Evolutionary conservation across 2,113 vertebrate species (phyloP), one percentile per base, ranked within the genome.

Genomic region (Psittacula cyanocephala): DNA sequence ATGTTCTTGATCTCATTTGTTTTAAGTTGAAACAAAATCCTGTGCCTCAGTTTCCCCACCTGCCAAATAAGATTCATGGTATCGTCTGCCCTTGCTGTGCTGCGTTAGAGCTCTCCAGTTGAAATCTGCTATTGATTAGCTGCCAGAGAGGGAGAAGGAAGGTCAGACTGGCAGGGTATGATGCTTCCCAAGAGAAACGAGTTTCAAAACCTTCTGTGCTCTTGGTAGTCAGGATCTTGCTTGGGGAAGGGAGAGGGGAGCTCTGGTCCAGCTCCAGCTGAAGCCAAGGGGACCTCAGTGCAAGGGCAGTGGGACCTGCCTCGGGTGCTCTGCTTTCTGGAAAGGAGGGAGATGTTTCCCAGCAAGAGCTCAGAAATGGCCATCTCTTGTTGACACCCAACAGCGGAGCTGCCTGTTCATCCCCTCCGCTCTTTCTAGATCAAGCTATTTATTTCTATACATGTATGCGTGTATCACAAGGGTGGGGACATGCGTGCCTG

Each of bases 361-460:
- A 0, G 3, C 0, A 0, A 29, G 65, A 76, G 57, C 79, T 90
- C 15, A 2, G n/a, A 24, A 68, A 25, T 0, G 2, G 11, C 33
- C 28, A 19, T 5, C 35, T 31, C 65, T 10, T 17, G 25, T 4
- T 17, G 70, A 39, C 84, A 75, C 0, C 6, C 23, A 29, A 2
- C 31, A 16, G 17, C 2, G 1, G 83, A 60, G 46, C 43, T 75
- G 64, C 33, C 43, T 18, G 17, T 5, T 47, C 27, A 10, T 33
- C n/a, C 29, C 49, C 41, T n/a, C 55, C 0, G 0, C 86, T 47
- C 47, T 15, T 86, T 25, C 70, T 14, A 8, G 31, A 79, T 20
- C 24, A 6, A 29, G 16, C 12, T 49, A 24, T 5, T 67, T 4
- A 2, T 53, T 37, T 11, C 78, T 24, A 15, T 27, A 9, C 5